Evolutionary conservation across 2,797 vertebrate species (phyloP).

Genomic region (Malurus splendens): DNA sequence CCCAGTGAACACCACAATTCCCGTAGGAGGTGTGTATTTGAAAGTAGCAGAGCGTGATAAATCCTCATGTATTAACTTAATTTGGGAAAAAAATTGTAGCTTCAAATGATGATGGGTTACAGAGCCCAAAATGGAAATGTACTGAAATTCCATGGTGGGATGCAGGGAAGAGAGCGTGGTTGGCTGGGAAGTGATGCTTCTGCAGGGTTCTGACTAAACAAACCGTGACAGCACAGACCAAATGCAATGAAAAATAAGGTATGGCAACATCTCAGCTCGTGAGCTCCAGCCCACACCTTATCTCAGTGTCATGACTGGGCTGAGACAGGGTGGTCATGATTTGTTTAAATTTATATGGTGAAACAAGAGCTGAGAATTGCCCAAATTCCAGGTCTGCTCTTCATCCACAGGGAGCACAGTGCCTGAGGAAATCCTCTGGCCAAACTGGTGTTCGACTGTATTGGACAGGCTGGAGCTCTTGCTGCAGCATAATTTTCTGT

Average conservation of each 20-base stretch:
- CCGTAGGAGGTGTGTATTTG: neutral
- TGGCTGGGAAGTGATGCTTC: neutral
- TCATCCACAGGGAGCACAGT: neutral
- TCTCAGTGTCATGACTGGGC: neutral
- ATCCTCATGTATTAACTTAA: neutral
- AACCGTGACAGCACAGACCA: neutral
- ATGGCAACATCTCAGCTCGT: accelerated
- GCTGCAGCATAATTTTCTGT: neutral
- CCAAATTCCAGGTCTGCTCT: neutral
- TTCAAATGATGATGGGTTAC: neutral
- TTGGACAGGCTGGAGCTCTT: neutral
- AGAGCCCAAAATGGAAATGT: neutral
- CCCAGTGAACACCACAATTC: neutral
- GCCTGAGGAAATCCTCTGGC: neutral
- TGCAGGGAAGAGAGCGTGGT: neutral
- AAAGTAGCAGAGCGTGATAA: neutral
- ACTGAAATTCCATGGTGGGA: neutral
- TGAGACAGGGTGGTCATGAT: neutral
- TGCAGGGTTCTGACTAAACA: neutral
- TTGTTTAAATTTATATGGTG: neutral
- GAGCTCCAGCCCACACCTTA: neutral
- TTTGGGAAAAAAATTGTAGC: neutral
- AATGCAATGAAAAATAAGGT: neutral
- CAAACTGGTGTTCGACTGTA: accelerated
- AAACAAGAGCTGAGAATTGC: neutral